phyloP scores from a whole-genome alignment of 2,888 invertebrate species.

The Tubulanus polymorphus region DNA sequence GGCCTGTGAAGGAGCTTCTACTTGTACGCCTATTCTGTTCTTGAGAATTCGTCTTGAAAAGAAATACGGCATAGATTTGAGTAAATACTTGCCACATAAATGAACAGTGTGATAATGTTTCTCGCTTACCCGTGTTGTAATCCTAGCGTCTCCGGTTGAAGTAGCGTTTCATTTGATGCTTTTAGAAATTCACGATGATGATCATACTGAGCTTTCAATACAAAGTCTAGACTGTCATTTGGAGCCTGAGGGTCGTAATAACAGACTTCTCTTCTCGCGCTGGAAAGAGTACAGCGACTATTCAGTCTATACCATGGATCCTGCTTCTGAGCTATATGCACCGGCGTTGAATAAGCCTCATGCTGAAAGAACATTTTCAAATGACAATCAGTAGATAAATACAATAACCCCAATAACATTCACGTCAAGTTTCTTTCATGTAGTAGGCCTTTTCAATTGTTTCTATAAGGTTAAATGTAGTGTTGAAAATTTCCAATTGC shows the following conservation, averaged over 20 bases:
- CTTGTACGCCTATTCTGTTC: conserved; percentile 39
- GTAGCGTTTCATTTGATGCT: conserved; percentile 42
- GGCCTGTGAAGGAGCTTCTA: conserved; percentile 30
- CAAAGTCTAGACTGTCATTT: conserved; percentile 51
- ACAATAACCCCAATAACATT: too few species aligned
- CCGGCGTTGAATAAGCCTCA: conserved; percentile 34
- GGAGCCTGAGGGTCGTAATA: conserved; percentile 49
- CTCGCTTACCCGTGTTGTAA: conserved; percentile 39
- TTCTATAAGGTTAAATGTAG: too few species aligned
- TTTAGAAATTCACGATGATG: conserved; percentile 48
- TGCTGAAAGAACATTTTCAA: conserved; percentile 31
- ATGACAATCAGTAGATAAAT: too few species aligned
- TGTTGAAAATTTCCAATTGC: too few species aligned
- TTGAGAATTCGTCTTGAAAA: conserved; percentile 46
- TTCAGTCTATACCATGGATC: conserved; percentile 50
- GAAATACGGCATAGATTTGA: not conserved
- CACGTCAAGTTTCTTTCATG: too few species aligned
- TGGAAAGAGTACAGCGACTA: conserved; percentile 40
- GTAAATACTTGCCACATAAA: not conserved
- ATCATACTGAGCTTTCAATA: conserved; percentile 49
- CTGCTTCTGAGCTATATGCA: conserved; percentile 42
- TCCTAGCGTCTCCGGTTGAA: conserved; percentile 49
- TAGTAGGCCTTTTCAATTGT: too few species aligned
- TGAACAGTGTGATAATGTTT: not conserved
- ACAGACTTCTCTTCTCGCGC: conserved; percentile 41